Evolutionary conservation across 2,888 invertebrate species (phyloP).

Genomic region (Crossocerus cetratus): DNA sequence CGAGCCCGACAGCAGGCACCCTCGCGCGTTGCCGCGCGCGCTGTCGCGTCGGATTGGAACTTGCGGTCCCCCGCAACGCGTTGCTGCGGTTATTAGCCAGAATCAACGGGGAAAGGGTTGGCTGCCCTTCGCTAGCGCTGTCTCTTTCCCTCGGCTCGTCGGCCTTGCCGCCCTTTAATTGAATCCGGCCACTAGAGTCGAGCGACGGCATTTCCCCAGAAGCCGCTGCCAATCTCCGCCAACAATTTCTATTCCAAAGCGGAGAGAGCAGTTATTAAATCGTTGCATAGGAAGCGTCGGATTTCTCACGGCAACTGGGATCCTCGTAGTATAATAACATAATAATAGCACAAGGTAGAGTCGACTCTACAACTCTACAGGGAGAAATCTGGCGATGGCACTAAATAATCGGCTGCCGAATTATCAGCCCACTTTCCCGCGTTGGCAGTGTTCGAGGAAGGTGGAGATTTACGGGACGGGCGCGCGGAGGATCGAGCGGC

Average conservation of each 20-base stretch:
- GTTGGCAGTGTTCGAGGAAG: neutral
- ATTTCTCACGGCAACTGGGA: too few relatives aligned
- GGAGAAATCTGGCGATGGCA: neutral
- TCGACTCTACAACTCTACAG: too few relatives aligned
- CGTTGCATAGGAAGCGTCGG: too few relatives aligned
- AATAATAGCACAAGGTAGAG: too few relatives aligned
- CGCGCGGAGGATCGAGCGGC: too few relatives aligned
- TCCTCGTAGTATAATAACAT: too few relatives aligned
- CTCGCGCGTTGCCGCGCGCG: too few relatives aligned
- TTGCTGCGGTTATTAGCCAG: slow-evolving; percentile 33
- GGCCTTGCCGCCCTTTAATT: slow-evolving; percentile 25
- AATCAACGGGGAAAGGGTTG: slow-evolving; percentile 28
- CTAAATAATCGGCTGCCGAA: neutral
- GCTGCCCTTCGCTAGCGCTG: neutral
- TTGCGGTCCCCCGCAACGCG: slow-evolving; percentile 34
- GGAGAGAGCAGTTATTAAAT: too few relatives aligned
- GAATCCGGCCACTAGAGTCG: slow-evolving; percentile 15
- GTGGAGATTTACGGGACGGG: neutral
- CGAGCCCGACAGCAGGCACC: neutral
- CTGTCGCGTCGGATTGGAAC: slow-evolving; percentile 9
- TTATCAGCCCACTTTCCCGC: neutral
- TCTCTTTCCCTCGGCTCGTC: neutral
- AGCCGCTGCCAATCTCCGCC: too few relatives aligned
- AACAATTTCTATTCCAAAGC: too few relatives aligned
- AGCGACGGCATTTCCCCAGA: too few relatives aligned